Evolutionary conservation across 2,888 invertebrate genomes (phyloP), one percentile per base, ranked within the genome.

Genomic region (Agrypnus murinus): DNA sequence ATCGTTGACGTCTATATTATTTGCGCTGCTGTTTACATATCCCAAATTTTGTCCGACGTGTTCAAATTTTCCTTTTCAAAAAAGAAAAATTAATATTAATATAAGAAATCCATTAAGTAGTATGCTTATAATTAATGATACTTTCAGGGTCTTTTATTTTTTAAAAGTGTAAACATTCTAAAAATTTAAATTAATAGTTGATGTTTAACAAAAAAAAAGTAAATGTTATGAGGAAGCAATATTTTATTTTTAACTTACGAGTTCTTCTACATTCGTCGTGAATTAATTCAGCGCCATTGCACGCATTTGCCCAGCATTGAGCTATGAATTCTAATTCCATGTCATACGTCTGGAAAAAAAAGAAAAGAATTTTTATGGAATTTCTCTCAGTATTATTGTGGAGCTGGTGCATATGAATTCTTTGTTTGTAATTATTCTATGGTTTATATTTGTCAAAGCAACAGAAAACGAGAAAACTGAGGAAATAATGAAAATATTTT

Each of bases 231-330:
- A 25, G 25, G 25, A 25, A 25, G 25, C 2, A 5, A 25, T 9
- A 2, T 14, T 15, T 45, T 15, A 45, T 45, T 45, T 7, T 45
- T 60, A 63, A 72, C 77, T 78, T 80, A 85, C 85, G 77, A 64
- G 84, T 83, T 76, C 81, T 76, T 74, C 84, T 72, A 63, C 84
- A 85, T 14, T 70, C 70, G 66, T 84, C 84, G 71, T 85, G 85
- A 5, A 75, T 74, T 10, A 84, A 72, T 10, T 82, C 80, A 55
- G 77, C 79, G 46, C 83, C 82, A 57, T 84, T 78, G 64, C 85
- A 85, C 10, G 80, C 77, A 71, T 84, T 85, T 1, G 83, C 82
- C 85, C 84, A 85, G 67, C 85, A 85, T 75, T 84, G 84, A 2
- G 84, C 82, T 40, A 84, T 81, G 73, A 77, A 81, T 72, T 83